phyloP scores from a whole-genome alignment of 2,797 vertebrate genomes.

The Sebastes oblongus region DNA sequence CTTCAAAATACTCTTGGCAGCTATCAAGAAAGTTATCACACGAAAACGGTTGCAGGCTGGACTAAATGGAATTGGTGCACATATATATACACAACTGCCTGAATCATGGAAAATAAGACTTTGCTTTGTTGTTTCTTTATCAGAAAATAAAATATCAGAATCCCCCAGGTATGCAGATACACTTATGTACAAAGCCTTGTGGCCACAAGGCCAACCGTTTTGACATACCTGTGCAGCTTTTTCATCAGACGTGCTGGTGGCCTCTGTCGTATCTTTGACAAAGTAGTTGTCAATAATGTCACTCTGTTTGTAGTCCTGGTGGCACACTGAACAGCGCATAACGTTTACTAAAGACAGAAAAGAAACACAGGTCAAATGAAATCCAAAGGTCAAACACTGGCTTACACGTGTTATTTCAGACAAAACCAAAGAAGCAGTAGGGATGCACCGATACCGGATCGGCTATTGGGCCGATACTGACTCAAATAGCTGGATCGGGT shows the following conservation, averaged over 20 bases:
- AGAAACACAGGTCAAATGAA: conserved; percentile 2
- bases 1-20: background rate
- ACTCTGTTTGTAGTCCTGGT: conserved; percentile 96
- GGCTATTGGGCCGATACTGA: too few relatives aligned
- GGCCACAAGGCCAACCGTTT: background rate
- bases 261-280: conserved; percentile 94
- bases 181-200: background rate
- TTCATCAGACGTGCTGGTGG: conserved; percentile 89
- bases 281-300: conserved; percentile 99
- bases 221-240: conserved; percentile 90
- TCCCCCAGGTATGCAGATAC: background rate
- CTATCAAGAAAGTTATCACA: background rate
- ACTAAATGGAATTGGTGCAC: background rate
- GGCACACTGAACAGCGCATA: conserved; percentile 93
- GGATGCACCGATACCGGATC: too few relatives aligned
- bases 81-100: background rate
- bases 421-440: too few relatives aligned
- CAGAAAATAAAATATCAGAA: background rate
- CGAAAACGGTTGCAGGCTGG: background rate
- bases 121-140: background rate
- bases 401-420: background rate
- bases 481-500: too few relatives aligned
- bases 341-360: conserved; percentile 87
- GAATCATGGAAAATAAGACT: background rate
- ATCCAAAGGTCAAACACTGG: background rate